Evolutionary conservation across 2,888 invertebrate genomes (phyloP), one percentile per base, ranked within the genome.

Genomic region (Scelioninae gen. 1): DNA sequence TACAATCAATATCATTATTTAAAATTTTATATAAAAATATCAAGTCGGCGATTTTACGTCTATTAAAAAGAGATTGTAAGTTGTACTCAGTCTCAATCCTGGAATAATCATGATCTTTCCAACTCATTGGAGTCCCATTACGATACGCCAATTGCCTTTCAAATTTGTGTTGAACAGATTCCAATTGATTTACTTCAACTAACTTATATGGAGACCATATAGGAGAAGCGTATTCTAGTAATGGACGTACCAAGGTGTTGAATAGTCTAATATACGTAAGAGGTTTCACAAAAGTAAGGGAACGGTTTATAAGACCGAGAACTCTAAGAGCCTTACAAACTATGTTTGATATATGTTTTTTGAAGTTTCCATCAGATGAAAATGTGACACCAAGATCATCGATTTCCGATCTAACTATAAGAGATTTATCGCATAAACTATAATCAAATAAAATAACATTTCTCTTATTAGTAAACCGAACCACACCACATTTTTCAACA

Each of bases 201-300:
- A 45, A 13, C n/a, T 45, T 45, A n/a, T 45, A n/a, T n/a, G 45
- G 45, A 45, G 45, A 45, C 13, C 45, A 45, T n/a, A 45, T 45
- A 13, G 45, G 13, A 6, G 45, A 45, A 6, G n/a, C 45, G 13
- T 45, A 45, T 45, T 45, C 45, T n/a, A 45, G 45, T n/a, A 45
- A n/a, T n/a, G 45, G 45, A 45, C 45, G 13, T n/a, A 45, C 45
- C 13, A 45, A n/a, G 13, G 45, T n/a, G n/a, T 45, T 45, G 13
- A n/a, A 45, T 7, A 45, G 13, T 45, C 10, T 13, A n/a, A 45
- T 45, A 5, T 45, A 45, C 6, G 45, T 45, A 45, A 6, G 1
- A 6, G 13, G 45, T n/a, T 45, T n/a, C 2, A n/a, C 23, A 23
- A 23, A 23, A 23, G 23, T 23, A 23, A 23, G 23, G 23, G 23